Percentiles rank a stretch among this genome's conserved stretches.
These are phyloP conservation scores for Bombus sylvicola DNA, from an alignment of 1,140 invertebrate species.

Conservation along the genomic window DNA sequence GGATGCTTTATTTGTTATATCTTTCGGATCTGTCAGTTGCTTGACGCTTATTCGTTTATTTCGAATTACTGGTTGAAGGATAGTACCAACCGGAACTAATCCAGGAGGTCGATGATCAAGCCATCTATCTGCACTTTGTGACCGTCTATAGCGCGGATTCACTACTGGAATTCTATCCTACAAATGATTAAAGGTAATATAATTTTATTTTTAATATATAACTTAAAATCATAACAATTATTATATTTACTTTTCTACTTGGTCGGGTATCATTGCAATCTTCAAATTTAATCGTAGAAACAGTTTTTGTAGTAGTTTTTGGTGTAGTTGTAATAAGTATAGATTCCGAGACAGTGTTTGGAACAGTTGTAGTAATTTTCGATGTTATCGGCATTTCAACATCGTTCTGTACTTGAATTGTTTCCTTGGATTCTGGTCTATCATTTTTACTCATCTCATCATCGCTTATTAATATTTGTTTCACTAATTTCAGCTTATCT, in stretches of 20 bases:
- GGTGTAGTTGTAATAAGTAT: not conserved
- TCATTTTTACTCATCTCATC: slow-evolving; percentile 59
- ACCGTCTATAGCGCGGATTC: slow-evolving; percentile 89
- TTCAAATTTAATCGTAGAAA: not conserved
- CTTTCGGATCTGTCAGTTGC: slow-evolving; percentile 87
- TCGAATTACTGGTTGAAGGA: slow-evolving; percentile 92
- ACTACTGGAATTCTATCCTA: slow-evolving; percentile 82
- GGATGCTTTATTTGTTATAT: slow-evolving; percentile 83
- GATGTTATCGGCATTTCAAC: slow-evolving; percentile 17
- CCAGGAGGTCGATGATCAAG: slow-evolving; percentile 93
- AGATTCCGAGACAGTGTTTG: not conserved
- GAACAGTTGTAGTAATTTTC: not conserved
- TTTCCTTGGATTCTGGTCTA: slow-evolving; percentile 59
- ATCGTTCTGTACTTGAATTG: slow-evolving; percentile 53
- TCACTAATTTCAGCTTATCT: slow-evolving; percentile 81
- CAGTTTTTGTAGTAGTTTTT: not conserved
- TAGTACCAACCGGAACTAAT: slow-evolving; percentile 89
- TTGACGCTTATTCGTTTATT: slow-evolving; percentile 90
- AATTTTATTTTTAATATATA: slow-evolving; percentile 23
- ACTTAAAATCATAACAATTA: not conserved
- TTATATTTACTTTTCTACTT: slow-evolving; percentile 20
- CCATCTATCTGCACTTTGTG: slow-evolving; percentile 92
- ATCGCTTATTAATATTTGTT: slow-evolving; percentile 80
- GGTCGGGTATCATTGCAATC: not conserved
- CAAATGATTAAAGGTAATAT: not conserved